phyloP scores from a whole-genome alignment of 2,888 invertebrate species.

The Bimastos eiseni region DNA sequence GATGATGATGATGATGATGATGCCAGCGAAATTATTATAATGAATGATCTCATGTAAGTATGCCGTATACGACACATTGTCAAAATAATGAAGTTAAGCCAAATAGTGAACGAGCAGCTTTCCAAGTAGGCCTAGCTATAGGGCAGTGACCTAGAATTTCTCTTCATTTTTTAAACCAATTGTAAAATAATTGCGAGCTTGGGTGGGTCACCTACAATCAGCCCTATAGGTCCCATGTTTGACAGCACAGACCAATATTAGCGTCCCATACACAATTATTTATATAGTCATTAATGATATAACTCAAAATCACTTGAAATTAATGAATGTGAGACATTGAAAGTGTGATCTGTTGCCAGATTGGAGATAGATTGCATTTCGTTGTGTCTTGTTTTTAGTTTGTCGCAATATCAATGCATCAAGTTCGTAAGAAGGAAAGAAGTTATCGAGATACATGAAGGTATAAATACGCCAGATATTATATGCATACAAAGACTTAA shows the following conservation, averaged over 20 bases:
- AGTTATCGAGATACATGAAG: constrained; percentile 1
- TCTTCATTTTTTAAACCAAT: too few species aligned
- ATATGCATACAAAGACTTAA: background rate
- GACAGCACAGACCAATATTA: too few species aligned
- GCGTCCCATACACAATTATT: too few species aligned
- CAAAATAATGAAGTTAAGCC: background rate
- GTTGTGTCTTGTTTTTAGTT: background rate
- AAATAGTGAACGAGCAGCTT: too few species aligned
- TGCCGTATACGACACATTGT: too few species aligned
- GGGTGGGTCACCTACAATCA: too few species aligned
- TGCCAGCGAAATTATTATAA: background rate
- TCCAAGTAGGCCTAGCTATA: too few species aligned
- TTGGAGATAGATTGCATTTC: background rate
- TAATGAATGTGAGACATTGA: background rate
- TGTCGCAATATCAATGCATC: constrained; percentile 15
- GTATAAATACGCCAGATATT: background rate
- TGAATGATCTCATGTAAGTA: too few species aligned
- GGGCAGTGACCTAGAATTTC: too few species aligned
- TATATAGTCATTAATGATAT: background rate
- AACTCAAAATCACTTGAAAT: background rate
- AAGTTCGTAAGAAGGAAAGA: constrained; percentile 14
- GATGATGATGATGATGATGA: background rate
- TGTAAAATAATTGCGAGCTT: too few species aligned
- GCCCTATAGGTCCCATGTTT: too few species aligned
- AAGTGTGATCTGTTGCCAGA: background rate